phyloP scores from a whole-genome alignment of 2,888 invertebrate species.

The Phengaris arion region DNA sequence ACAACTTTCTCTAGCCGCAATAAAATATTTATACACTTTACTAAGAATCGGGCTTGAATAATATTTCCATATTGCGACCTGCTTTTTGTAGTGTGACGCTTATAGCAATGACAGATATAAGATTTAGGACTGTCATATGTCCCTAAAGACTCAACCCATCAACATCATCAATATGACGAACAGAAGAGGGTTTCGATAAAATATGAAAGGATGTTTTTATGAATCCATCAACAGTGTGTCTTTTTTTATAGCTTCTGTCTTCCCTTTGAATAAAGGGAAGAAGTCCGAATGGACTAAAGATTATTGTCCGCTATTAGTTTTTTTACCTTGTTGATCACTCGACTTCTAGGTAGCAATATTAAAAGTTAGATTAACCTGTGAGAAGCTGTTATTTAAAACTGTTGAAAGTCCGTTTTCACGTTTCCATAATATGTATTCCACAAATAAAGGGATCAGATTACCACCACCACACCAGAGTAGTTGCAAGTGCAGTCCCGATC shows the following conservation, averaged over 20 bases:
- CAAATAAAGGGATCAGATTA: too few species aligned
- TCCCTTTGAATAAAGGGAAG: too few species aligned
- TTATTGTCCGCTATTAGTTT: not conserved
- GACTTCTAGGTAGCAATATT: not conserved
- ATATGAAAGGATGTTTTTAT: slow-evolving; percentile 24
- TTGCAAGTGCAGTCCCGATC: too few species aligned
- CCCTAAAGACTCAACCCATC: slow-evolving; percentile 22
- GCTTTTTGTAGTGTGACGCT: slow-evolving; percentile 9
- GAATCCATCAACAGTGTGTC: slow-evolving; percentile 3
- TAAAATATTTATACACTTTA: slow-evolving; percentile 6
- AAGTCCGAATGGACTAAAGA: too few species aligned
- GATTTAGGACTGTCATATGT: slow-evolving; percentile 18
- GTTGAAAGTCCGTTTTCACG: too few species aligned
- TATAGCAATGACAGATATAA: slow-evolving; percentile 10
- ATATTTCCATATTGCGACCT: not conserved
- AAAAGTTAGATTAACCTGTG: not conserved
- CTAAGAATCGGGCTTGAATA: not conserved
- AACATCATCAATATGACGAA: slow-evolving; percentile 22
- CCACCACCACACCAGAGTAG: too few species aligned
- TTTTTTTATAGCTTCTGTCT: slow-evolving; percentile 3
- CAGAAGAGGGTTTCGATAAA: slow-evolving; percentile 16
- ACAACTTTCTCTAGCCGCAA: not conserved
- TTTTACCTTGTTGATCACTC: not conserved
- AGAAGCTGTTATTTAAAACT: too few species aligned
- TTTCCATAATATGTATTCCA: too few species aligned